Evolutionary conservation across 2,797 vertebrate genomes (phyloP).

Genomic region (Phoeniculus purpureus): DNA sequence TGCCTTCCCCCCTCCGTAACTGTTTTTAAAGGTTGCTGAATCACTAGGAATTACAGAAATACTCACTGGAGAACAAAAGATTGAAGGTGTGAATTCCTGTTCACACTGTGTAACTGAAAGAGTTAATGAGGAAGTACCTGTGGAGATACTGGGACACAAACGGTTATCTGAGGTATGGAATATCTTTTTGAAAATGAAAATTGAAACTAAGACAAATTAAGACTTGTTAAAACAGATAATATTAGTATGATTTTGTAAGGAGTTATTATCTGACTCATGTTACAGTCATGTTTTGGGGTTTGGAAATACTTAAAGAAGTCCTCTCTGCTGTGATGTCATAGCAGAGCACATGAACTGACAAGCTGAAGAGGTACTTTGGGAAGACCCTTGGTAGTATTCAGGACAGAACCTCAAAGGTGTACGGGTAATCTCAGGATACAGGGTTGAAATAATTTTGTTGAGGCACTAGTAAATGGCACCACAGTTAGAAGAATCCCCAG

Average conservation of each 20-base stretch:
- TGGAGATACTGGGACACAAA: slow-evolving; percentile 65
- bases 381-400: background rate
- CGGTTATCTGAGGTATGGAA: slow-evolving; percentile 78
- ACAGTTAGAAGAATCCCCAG: background rate
- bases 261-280: background rate
- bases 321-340: background rate
- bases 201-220: background rate
- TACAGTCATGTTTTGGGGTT: background rate
- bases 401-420: background rate
- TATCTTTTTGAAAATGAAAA: background rate
- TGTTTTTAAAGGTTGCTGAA: slow-evolving; percentile 84
- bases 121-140: slow-evolving; percentile 1
- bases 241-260: too few relatives aligned
- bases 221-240: background rate
- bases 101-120: slow-evolving; percentile 4
- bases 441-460: background rate
- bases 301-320: background rate
- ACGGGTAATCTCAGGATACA: background rate
- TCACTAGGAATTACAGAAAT: slow-evolving; percentile 87
- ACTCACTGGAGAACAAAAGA: slow-evolving; percentile 71
- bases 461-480: background rate
- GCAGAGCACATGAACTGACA: background rate
- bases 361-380: background rate
- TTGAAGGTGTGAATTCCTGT: slow-evolving; percentile 58
- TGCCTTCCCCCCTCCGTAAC: background rate